Evolutionary conservation across 2,113 vertebrate species (phyloP), one percentile per base, ranked within the genome.

Genomic region (Dunckerocampus dactyliophorus): DNA sequence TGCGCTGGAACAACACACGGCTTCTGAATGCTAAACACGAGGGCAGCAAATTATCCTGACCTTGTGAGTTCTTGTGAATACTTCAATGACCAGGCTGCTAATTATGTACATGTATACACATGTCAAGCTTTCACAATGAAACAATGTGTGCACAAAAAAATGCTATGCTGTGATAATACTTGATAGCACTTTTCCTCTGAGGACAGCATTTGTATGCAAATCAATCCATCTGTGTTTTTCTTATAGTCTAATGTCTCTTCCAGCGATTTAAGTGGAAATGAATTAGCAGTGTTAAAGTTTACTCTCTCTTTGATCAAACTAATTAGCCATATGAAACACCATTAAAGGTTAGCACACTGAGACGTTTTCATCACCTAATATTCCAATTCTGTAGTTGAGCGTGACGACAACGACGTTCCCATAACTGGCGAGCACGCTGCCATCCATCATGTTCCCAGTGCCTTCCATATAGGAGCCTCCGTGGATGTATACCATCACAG

Each of bases 391-490:
- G 90, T 98, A 98, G 93, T 98, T 98, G 74, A 98, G 93, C 59
- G 96, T 98, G 88, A 98, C 95, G 73, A 98, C 94, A 12, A 98
- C 95, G 74, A 98, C 95, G 1, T 97, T 98, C 54, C 96, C 96
- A 1, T 98, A 98, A 87, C 96, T 98, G 88, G 96, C 96, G 78
- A 98, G 88, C 64, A 98, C 85, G 17, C 95, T 96, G 85, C 96
- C 96, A 3, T 98, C 96, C 83, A 98, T 98, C 92, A 97, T 96
- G 90, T 98, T 98, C 47, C 96, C 96, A 0, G 95, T 98, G 73
- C 96, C 96, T 81, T 98, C 96, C 96, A 98, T 98, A 85, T 98
- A 98, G 0, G 96, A 98, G 48, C 96, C 96, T 11, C 96, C 96
- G 0, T 98, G 95, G 88, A 98, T 97, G 58, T 97, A 98, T 54